These are phyloP conservation scores for Drosophila azteca DNA, from an alignment of 1,140 invertebrate genomes.

Conservation along the genomic window DNA sequence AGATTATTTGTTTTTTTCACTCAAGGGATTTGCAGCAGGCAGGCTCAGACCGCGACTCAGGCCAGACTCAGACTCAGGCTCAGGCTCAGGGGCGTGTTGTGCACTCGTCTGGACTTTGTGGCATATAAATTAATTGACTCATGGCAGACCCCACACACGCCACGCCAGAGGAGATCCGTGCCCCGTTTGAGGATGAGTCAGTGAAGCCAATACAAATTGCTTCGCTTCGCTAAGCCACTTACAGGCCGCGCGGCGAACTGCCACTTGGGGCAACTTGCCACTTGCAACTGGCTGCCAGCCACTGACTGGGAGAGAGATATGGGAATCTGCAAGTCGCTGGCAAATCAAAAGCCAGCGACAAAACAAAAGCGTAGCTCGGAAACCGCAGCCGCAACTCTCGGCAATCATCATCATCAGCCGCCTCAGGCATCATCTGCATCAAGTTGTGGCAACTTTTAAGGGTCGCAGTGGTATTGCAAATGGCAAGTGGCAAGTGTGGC, in stretches of 20 bases:
- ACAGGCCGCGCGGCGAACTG: slow-evolving; percentile 51
- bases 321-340: slow-evolving; percentile 62
- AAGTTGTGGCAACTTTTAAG: slow-evolving; percentile 55
- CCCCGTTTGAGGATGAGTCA: slow-evolving; percentile 48
- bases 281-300: slow-evolving; percentile 2
- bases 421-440: slow-evolving; percentile 52
- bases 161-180: slow-evolving; percentile 1
- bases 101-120: slow-evolving; percentile 66
- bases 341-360: slow-evolving; percentile 53
- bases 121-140: slow-evolving; percentile 76
- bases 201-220: slow-evolving; percentile 61
- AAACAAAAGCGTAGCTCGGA: slow-evolving; percentile 41
- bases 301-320: slow-evolving; percentile 47
- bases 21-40: slow-evolving; percentile 26
- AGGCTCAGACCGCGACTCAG: background rate
- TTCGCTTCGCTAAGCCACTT: slow-evolving; percentile 64
- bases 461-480: slow-evolving; percentile 39
- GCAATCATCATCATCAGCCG: slow-evolving; percentile 25
- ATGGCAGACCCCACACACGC: slow-evolving; percentile 51
- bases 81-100: slow-evolving; percentile 66
- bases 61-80: slow-evolving; percentile 33
- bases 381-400: slow-evolving; percentile 44
- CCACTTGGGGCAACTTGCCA: slow-evolving; percentile 46
- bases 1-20: slow-evolving; percentile 14
- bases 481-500: background rate